Conservation (phyloP, 2,797 vertebrate species). For the Furcifer pardalis region DNA sequence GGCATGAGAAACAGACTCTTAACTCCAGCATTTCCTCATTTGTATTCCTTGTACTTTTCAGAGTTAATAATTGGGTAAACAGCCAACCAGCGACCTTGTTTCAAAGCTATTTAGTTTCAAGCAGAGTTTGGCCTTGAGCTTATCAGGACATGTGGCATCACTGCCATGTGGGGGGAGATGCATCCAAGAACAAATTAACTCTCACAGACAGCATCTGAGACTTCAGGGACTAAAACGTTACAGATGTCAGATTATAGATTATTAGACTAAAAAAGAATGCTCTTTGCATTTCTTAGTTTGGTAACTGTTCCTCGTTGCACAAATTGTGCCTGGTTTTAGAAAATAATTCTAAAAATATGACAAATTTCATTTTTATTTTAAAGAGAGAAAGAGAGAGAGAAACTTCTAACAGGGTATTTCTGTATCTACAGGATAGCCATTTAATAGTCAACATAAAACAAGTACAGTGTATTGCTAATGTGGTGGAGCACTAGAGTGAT, state of each 20-base stretch:
- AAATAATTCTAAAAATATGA: not conserved
- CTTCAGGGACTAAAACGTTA: not conserved
- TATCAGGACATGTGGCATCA: not conserved
- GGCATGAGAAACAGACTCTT: not conserved
- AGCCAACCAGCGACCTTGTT: constrained; percentile 29
- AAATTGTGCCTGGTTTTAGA: not conserved
- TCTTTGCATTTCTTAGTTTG: not conserved
- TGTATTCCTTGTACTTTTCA: not conserved
- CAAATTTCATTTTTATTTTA: not conserved
- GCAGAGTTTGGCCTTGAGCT: constrained; percentile 45
- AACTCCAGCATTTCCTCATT: constrained; percentile 12
- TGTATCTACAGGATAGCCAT: not conserved
- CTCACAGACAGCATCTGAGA: not conserved
- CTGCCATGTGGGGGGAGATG: rapidly evolving
- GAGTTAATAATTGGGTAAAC: constrained; percentile 41
- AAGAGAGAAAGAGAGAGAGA: not conserved
- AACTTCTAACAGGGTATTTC: not conserved
- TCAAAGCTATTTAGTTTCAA: constrained; percentile 31
- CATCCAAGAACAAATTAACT: not conserved
- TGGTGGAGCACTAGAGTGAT: no score
- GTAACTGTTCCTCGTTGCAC: not conserved
- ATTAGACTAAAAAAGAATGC: rapidly evolving
- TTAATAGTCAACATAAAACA: not conserved
- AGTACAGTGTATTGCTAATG: no score
- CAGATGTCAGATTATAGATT: not conserved